A percentile compares a stretch with the other conserved stretches of the same genome.
Evolutionary conservation across 2,888 invertebrate genomes (phyloP).

Genomic region (Rhamphomyia laevipes): DNA sequence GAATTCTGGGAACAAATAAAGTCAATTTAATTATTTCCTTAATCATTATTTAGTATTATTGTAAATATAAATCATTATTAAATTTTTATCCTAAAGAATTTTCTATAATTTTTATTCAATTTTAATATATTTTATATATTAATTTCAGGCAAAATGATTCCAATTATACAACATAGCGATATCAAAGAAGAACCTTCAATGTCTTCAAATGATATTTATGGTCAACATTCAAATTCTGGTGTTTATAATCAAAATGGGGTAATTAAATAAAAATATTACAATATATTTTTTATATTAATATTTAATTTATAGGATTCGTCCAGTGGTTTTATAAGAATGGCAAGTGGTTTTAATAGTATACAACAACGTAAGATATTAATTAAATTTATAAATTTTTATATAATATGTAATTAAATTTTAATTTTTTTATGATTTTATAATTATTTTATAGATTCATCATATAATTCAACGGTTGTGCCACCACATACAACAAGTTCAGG

Average conservation of each 20-base stretch:
- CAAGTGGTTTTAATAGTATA: conserved; percentile 27
- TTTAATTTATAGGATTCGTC: conserved; percentile 22
- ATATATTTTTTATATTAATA: neutral
- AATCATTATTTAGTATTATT: too few relatives aligned
- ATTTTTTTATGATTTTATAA: neutral
- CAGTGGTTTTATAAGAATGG: conserved; percentile 30
- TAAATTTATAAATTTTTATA: neutral
- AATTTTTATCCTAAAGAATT: too few relatives aligned
- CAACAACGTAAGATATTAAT: conserved; percentile 26
- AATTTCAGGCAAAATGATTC: conserved; percentile 29
- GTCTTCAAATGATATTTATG: conserved; percentile 5
- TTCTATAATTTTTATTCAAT: neutral
- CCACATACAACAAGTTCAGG: conserved; percentile 1
- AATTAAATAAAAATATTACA: neutral
- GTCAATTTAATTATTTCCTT: too few relatives aligned
- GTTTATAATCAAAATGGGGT: conserved; percentile 11
- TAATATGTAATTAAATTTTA: neutral
- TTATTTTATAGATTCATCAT: conserved; percentile 26
- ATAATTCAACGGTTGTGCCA: conserved; percentile 21
- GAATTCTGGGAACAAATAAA: too few relatives aligned
- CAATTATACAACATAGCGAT: conserved; percentile 29
- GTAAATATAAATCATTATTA: too few relatives aligned
- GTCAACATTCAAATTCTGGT: conserved; percentile 3
- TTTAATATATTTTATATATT: neutral
- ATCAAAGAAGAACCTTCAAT: conserved; percentile 26